Percentiles rank a stretch among this genome's conserved stretches.
Conservation (phyloP, 2,797 vertebrate species). For the Prionace glauca region DNA sequence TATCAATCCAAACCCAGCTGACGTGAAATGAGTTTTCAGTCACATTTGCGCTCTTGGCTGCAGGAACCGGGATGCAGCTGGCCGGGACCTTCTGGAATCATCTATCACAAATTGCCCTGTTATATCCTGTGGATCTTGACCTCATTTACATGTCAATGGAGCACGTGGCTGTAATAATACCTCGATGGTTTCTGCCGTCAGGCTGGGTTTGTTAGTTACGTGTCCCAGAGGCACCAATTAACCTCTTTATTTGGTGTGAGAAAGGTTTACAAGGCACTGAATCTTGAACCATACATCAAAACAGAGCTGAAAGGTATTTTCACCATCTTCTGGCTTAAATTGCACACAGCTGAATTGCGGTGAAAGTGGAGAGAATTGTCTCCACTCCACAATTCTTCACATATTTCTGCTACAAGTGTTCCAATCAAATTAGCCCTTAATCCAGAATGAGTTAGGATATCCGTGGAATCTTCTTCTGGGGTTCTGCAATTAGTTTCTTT, state of each 20-base stretch:
- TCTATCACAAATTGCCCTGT: background rate
- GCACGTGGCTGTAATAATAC: background rate
- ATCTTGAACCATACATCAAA: background rate
- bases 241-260: background rate
- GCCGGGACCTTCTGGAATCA: background rate
- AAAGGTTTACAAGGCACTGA: background rate
- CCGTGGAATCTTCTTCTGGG: background rate
- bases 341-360: background rate
- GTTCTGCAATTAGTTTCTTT: no score
- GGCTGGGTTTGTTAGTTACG: background rate
- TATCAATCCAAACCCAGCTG: background rate
- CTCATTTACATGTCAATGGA: background rate
- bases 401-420: background rate
- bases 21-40: background rate
- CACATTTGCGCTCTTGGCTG: background rate
- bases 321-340: background rate
- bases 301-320: background rate
- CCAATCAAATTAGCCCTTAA: background rate
- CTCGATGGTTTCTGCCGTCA: background rate
- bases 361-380: background rate
- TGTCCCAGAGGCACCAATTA: background rate
- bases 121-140: background rate
- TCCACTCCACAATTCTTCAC: background rate
- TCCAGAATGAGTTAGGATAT: background rate
- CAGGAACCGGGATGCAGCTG: background rate